Evolutionary conservation across 2,113 vertebrate genomes (phyloP).

Genomic region (Alethe diademata): DNA sequence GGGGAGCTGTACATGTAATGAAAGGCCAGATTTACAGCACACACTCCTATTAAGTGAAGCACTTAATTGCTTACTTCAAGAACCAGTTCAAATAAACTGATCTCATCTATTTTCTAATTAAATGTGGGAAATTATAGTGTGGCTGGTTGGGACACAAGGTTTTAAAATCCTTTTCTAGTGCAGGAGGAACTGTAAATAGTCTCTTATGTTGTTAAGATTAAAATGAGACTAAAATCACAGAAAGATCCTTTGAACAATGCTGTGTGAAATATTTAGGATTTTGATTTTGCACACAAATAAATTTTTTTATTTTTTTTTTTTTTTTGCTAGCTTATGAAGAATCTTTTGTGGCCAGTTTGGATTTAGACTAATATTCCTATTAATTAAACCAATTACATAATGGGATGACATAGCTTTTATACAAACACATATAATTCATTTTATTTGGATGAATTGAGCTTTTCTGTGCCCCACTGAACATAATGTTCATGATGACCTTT

Average conservation of each 20-base stretch:
- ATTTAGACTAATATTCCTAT: not conserved
- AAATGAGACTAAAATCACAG: not conserved
- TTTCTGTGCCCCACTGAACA: not conserved
- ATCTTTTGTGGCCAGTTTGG: not conserved
- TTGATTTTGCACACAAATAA: not conserved
- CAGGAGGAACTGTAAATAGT: not conserved
- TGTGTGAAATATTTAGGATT: not conserved
- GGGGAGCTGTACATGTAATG: not conserved
- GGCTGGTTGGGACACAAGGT: not conserved
- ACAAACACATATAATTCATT: not conserved
- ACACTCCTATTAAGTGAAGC: constrained; percentile 27
- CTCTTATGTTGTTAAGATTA: not conserved
- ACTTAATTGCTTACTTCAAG: constrained; percentile 48
- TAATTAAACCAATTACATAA: not conserved
- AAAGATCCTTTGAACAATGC: not conserved
- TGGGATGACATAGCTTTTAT: not conserved
- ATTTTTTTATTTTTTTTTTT: not conserved
- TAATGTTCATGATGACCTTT: not conserved
- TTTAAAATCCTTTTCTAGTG: not conserved
- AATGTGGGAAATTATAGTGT: constrained; percentile 17
- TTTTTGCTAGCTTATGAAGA: not conserved
- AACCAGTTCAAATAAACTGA: constrained; percentile 27
- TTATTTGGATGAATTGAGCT: not conserved
- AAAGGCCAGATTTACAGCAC: constrained; percentile 19
- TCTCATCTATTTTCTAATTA: constrained; percentile 59